Percentiles rank a stretch among this genome's conserved stretches.
Conservation (phyloP, 1,140 invertebrate genomes). For the Bradynema listronoti region DNA sequence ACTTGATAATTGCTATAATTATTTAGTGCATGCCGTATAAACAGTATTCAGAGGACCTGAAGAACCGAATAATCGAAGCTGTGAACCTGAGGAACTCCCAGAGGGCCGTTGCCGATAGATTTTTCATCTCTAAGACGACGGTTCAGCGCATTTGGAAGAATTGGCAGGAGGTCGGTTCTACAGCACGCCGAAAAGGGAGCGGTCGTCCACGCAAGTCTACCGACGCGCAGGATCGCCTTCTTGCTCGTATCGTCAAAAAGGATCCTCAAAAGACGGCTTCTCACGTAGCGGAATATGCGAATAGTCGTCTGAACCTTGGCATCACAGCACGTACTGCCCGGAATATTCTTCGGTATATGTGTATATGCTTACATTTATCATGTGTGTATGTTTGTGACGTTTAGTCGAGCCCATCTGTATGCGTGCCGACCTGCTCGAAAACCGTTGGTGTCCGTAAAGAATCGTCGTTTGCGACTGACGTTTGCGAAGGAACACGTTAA, state of each 20-base stretch:
- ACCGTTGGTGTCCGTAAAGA: conserved; percentile 9
- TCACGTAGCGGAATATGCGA: conserved; percentile 11
- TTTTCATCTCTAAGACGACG: no score
- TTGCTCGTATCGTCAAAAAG: conserved; percentile 8
- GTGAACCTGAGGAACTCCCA: no score
- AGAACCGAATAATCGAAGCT: no score
- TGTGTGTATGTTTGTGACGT: background rate
- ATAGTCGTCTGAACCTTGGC: background rate
- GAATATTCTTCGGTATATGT: conserved; percentile 6
- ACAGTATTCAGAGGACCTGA: no score
- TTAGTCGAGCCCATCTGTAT: conserved; percentile 1
- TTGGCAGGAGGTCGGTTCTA: background rate
- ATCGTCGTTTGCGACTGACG: conserved; percentile 8
- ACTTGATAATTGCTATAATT: no score
- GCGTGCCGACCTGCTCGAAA: conserved; percentile 17
- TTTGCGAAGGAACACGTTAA: conserved; percentile 23
- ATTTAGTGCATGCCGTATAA: no score
- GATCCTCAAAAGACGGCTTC: conserved; percentile 6
- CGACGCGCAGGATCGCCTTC: conserved; percentile 8
- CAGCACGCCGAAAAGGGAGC: background rate
- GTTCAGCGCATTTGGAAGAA: background rate
- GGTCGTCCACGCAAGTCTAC: conserved; percentile 14
- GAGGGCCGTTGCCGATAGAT: no score
- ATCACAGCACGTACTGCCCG: conserved; percentile 12
- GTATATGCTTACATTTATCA: background rate